Conservation (phyloP, 1,140 invertebrate genomes). For the Coboldia fuscipes region DNA sequence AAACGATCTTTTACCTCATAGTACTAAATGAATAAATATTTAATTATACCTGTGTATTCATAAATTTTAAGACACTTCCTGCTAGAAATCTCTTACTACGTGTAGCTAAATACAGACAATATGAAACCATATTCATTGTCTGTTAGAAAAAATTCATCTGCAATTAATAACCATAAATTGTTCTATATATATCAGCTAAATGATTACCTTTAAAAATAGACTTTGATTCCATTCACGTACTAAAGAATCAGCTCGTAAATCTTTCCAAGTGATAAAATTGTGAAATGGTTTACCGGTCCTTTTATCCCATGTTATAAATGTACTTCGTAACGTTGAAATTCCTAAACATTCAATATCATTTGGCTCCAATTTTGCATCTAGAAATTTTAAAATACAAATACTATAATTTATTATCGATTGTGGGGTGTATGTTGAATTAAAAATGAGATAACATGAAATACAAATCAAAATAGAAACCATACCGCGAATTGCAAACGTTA, state of each 20-base stretch:
- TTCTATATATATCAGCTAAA: neutral
- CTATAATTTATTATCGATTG: neutral
- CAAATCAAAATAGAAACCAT: too few relatives aligned
- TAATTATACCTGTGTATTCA: conserved; percentile 49
- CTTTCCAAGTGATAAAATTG: conserved; percentile 94
- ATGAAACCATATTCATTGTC: conserved; percentile 12
- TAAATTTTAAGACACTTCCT: conserved; percentile 52
- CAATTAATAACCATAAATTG: neutral
- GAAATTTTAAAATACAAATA: too few relatives aligned
- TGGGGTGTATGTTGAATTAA: too few relatives aligned
- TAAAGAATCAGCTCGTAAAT: conserved; percentile 54
- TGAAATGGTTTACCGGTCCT: conserved; percentile 64
- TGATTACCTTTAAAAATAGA: conserved; percentile 41
- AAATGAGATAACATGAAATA: too few relatives aligned
- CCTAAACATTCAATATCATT: conserved; percentile 53
- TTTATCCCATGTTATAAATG: conserved; percentile 77
- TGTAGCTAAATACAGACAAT: conserved; percentile 49
- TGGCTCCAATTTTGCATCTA: conserved; percentile 35
- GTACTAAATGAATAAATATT: neutral
- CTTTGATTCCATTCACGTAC: conserved; percentile 77
- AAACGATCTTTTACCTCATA: neutral
- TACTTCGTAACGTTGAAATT: conserved; percentile 69
- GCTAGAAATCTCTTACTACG: conserved; percentile 60
- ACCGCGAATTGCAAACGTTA: conserved; percentile 42
- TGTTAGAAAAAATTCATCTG: conserved; percentile 2